Evolutionary conservation across 2,113 vertebrate genomes (phyloP), one percentile per base, ranked within the genome.

Genomic region (Euleptes europaea): DNA sequence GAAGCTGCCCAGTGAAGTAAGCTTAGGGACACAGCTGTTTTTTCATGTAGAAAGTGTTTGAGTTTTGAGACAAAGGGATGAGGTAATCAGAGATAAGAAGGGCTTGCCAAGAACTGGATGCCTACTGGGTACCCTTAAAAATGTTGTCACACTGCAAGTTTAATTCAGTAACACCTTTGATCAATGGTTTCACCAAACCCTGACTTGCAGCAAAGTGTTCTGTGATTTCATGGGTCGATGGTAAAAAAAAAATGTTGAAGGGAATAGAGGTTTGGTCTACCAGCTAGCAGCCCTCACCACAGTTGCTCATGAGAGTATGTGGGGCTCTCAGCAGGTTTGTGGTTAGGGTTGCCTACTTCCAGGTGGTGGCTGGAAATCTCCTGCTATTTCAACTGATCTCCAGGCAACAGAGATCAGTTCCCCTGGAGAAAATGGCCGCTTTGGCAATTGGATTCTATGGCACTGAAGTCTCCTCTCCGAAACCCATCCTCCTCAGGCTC

Each of bases 1-100:
- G n/a, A 86, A 82, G 85, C 31, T 65, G 51, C 71, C 57, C 49
- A 35, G 5, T 54, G 76, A 40, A 83, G 86, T 81, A 78, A 78
- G 44, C 35, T 38, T 28, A 83, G 21, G 63, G 76, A 81, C 54
- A 42, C 74, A 71, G 82, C 80, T 90, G 69, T 85, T 40, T 44
- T 38, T 81, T 89, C 49, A 87, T 84, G 78, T 42, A 71, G 77
- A 76, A 15, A 73, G 57, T 71, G 5, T 69, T 71, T 76, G 49
- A 77, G 66, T 74, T 70, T 49, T n/a, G 73, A 82, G 84, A 79
- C 83, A 88, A 90, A 51, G 71, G 54, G 73, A 63, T 83, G 63
- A 70, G 21, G 54, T 80, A 49, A 82, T 69, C 78, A 70, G 75
- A n/a, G 38, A 89, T 89, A 84, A 51, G 28, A 66, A 47, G 66